Conservation (phyloP, 2,113 vertebrate genomes). For the Sterrhoptilus dennistouni region DNA sequence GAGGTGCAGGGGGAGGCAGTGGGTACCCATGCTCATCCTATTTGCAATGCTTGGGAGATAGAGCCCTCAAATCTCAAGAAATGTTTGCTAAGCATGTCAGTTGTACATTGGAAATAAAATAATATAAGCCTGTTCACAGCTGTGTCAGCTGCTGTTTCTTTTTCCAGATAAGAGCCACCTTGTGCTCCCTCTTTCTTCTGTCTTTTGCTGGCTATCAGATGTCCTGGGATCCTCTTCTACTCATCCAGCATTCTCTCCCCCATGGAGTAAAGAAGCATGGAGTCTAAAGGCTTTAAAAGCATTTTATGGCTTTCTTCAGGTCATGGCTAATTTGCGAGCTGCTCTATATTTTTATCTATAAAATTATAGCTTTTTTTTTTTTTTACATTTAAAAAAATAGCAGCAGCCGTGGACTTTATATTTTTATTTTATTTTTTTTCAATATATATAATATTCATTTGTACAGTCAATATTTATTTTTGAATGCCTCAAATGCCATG, state of each 20-base stretch:
- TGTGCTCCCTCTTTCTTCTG: background rate
- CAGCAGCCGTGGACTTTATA: background rate
- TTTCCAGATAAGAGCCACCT: background rate
- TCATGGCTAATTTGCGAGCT: background rate
- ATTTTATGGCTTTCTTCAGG: background rate
- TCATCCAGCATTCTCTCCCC: background rate
- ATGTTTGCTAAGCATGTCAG: constrained; percentile 11
- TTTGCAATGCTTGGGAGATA: background rate
- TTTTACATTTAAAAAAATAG: background rate
- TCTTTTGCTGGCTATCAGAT: background rate
- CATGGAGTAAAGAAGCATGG: background rate
- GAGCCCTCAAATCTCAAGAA: constrained; percentile 1
- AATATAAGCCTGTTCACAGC: background rate
- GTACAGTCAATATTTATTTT: background rate
- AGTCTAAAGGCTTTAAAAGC: background rate
- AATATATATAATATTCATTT: background rate
- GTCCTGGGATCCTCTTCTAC: background rate
- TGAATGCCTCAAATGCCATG: background rate
- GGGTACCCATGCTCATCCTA: background rate
- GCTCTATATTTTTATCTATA: background rate
- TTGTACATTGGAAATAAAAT: background rate
- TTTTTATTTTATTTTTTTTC: background rate
- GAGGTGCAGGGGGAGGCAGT: background rate
- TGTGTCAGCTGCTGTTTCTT: constrained; percentile 23
- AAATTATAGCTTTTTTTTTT: background rate